Base-by-base conservation (phyloP, 2,113 vertebrate genomes). In the Xiphophorus maculatus region DNA sequence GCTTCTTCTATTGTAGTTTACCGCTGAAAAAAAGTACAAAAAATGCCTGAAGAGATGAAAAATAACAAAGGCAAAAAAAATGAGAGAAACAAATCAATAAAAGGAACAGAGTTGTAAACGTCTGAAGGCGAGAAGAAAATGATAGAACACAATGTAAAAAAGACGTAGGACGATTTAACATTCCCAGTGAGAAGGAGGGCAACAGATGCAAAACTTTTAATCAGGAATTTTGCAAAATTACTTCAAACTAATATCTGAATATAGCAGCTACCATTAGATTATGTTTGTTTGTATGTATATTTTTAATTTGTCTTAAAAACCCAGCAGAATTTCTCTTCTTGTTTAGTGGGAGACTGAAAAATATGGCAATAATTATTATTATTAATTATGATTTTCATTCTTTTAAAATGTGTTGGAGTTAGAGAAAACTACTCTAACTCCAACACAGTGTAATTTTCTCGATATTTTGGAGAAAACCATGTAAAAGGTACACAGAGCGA, bases 1-100 rank as follows among this genome's bases (percentile, higher is more conserved):
- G 77, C 88, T 90, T 82, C 73, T 91, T 87, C 85, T 87, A 85
- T 91, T 85, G 80, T 85, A 75, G 77, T 61, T 84, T 89, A 84
- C 63, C 63, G 48, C 17, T 58, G 25, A 48, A 65, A 30, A 32
- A 71, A 82, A 67, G 66, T 48, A 17, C 65, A 73, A 83, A 67
- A 66, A 70, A 84, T 33, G 80, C 9, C n/a, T 73, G 83, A 81
- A 73, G 28, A 81, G 33, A 79, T 61, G 74, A 79, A 64, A 44
- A 76, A 70, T 29, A 69, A 61, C 27, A 54, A 29, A 70, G 19
- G 11, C 54, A 6, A 44, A 60, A 73, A 84, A 33, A 35, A 35
- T 69, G 77, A 44, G 54, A 70, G 61, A 71, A 71, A 15, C 40
- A 30, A 71, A 86, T 73, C 62, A 58, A 86, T 77, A 60, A 87